phyloP scores from a whole-genome alignment of 2,888 invertebrate species.

The Drosophila nr. perissopoda region DNA sequence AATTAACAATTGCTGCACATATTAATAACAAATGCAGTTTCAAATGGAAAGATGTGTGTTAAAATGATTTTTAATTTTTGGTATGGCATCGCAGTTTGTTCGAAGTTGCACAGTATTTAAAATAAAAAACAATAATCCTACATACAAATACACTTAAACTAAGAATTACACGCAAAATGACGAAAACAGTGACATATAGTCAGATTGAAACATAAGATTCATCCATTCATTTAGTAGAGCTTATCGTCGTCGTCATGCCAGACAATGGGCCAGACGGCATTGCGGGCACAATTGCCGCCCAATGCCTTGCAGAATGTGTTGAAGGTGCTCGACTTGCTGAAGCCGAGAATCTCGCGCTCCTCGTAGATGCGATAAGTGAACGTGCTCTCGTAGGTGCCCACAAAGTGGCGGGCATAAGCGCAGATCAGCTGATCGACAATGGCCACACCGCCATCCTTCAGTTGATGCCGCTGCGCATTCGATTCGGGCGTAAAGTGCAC shows the following conservation, averaged over 20 bases:
- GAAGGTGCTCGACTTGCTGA: constrained; percentile 92
- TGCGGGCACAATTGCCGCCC: constrained; percentile 89
- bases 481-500: constrained; percentile 81
- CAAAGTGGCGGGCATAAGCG: constrained; percentile 93
- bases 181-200: neutral
- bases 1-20: neutral
- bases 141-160: constrained; percentile 32
- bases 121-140: constrained; percentile 18
- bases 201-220: neutral
- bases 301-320: constrained; percentile 89
- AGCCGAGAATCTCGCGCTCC: constrained; percentile 97
- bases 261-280: constrained; percentile 91
- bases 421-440: constrained; percentile 98
- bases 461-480: constrained; percentile 69
- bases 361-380: constrained; percentile 98
- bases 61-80: constrained; percentile 47
- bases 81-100: constrained; percentile 72
- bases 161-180: constrained; percentile 2
- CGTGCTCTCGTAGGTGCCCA: constrained; percentile 97
- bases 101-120: constrained; percentile 40
- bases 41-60: neutral
- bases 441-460: constrained; percentile 93
- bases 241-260: constrained; percentile 76
- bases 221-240: constrained; percentile 36
- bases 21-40: neutral